A percentile compares a stretch with the other conserved stretches of the same genome.
Evolutionary conservation across 2,888 invertebrate genomes (phyloP).

Genomic region (Resseliella maxima): DNA sequence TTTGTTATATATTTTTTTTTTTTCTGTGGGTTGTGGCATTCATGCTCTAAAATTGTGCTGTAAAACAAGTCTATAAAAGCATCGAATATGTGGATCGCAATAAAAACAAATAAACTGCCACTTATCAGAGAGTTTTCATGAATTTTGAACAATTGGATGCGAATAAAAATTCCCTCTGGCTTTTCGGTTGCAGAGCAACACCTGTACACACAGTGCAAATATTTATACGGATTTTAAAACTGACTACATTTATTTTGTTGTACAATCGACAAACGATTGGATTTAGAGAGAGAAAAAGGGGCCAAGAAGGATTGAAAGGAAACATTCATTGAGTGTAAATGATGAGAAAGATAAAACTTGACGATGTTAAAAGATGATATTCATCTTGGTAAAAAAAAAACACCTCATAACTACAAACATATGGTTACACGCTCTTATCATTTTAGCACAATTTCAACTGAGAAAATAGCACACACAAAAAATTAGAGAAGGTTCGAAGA

Average conservation of each 20-base stretch:
- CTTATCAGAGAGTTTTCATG: constrained; percentile 1
- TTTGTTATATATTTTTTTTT: background rate
- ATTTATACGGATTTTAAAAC: background rate
- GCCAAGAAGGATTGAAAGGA: background rate
- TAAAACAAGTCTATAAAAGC: background rate
- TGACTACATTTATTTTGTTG: background rate
- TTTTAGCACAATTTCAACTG: background rate
- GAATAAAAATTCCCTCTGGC: background rate
- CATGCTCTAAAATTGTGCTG: background rate
- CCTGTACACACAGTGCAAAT: background rate
- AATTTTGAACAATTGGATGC: background rate
- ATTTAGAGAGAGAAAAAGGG: background rate
- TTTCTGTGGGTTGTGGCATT: background rate
- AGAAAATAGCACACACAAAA: no score
- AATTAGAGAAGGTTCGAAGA: no score
- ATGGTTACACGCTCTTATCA: background rate
- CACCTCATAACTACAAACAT: no score
- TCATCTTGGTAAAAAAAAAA: background rate
- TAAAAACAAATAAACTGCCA: background rate
- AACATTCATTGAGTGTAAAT: background rate
- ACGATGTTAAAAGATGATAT: background rate
- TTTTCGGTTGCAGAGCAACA: background rate
- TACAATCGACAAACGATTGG: background rate
- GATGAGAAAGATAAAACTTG: background rate
- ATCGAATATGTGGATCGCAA: background rate